Evolutionary conservation across 2,113 vertebrate genomes (phyloP).

Genomic region (Stictonetta naevosa): DNA sequence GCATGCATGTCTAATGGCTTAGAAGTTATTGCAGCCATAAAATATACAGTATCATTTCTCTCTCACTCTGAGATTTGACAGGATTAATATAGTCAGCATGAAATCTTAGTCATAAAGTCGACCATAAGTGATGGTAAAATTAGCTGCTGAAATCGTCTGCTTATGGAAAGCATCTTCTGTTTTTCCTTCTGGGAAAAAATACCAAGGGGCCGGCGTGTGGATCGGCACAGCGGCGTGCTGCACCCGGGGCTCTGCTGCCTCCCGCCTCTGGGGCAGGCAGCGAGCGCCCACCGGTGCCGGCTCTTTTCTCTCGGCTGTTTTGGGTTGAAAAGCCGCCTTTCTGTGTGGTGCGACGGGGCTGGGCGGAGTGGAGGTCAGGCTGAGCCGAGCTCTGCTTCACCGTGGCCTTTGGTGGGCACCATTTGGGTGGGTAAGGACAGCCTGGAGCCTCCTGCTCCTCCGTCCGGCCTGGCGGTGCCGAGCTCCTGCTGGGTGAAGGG

Average conservation of each 20-base stretch:
- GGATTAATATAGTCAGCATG: conserved; percentile 63
- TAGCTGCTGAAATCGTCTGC: conserved; percentile 40
- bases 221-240: background rate
- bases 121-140: conserved; percentile 42
- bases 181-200: conserved; percentile 43
- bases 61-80: conserved; percentile 46
- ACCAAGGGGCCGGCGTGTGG: background rate
- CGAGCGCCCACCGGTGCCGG: background rate
- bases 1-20: conserved; percentile 55
- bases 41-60: conserved; percentile 63
- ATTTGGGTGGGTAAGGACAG: too few species aligned
- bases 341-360: too few species aligned
- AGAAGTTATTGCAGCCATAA: conserved; percentile 56
- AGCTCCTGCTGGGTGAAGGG: too few species aligned
- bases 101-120: conserved; percentile 62
- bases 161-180: conserved; percentile 52
- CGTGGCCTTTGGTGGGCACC: too few species aligned
- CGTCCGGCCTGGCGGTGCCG: too few species aligned
- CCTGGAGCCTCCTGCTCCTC: too few species aligned
- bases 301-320: background rate
- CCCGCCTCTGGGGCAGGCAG: fast-evolving
- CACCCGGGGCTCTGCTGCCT: background rate
- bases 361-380: too few species aligned
- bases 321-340: too few species aligned
- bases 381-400: too few species aligned